Conservation (phyloP, 2,797 vertebrate species). For the Tokudaia muenninki region DNA sequence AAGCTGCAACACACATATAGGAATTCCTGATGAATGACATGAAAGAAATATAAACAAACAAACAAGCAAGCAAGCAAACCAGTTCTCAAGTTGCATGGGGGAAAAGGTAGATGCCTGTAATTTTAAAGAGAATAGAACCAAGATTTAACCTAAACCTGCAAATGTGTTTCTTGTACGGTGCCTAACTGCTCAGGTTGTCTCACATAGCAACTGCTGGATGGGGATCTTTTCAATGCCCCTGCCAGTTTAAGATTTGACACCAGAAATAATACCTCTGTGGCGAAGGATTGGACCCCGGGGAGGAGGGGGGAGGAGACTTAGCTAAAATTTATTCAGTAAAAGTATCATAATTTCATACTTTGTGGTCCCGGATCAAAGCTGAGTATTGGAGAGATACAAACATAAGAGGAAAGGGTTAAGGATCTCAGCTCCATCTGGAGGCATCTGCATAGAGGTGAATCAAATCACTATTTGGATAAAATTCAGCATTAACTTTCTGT, state of each 20-base stretch:
- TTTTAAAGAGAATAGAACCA: background rate
- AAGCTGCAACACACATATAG: accelerated
- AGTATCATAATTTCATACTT: too few relatives aligned
- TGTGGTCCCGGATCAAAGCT: background rate
- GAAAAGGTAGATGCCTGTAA: background rate
- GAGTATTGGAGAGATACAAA: background rate
- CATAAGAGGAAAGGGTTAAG: accelerated
- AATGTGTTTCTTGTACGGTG: background rate
- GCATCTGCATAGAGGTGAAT: background rate
- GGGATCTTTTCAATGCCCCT: background rate
- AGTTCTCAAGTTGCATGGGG: background rate
- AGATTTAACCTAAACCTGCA: background rate
- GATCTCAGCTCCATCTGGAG: background rate
- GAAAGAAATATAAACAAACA: background rate
- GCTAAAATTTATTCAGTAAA: background rate
- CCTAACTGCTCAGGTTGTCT: background rate
- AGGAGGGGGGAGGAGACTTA: background rate
- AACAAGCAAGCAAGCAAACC: background rate
- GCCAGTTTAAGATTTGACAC: background rate
- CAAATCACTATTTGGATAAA: background rate
- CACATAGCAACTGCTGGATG: background rate
- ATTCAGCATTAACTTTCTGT: background rate
- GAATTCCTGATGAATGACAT: background rate
- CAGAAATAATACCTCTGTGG: background rate
- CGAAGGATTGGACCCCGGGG: background rate